Base-by-base conservation (phyloP, 53 echinoderm and acorn worm species). In the Paracentrotus lividus region DNA sequence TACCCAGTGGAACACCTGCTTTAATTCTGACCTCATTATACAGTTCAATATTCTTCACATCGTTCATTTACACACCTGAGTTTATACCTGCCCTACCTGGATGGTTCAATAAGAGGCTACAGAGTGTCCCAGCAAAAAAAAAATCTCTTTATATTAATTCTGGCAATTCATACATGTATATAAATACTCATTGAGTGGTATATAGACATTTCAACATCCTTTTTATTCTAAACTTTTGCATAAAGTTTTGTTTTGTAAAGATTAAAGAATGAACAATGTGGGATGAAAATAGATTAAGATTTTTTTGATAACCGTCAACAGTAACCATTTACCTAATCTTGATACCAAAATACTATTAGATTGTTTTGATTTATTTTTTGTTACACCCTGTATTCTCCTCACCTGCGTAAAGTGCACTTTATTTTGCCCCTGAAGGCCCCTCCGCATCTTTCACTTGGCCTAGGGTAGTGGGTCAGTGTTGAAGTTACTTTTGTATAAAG, bases 21-120 rank as follows among this genome's bases (percentile, higher is more conserved):
- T 4, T 72, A 21, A 27, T 38, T 72, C 72, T 72, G 72, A 72
- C 72, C 72, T 72, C 72, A 72, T 72, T 72, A 72, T 72, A 38
- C 72, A 72, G 72, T 72, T 36, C 36, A 72, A 40, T 72, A 72
- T 67, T 67, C 67, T 34, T 33, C 67, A 67, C 34, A 67, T 72
- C 40, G 36, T 72, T 72, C 72, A 40, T 72, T 72, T 40, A 21
- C 72, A 38, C 72, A 72, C 72, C 72, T 72, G 72, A 40, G 72
- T 36, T 72, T 72, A 72, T 40, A 36, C 7, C 40, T 27, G 38
- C 20, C 18, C 20, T 72, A 72, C 72, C 40, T 72, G 72, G 31
- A 72, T 72, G 40, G 72, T 40, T 36, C 18, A 10, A 72, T 36
- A 3, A 38, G 12, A 38, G 12, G 40, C 36, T 20, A 72, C 72